Conservation (phyloP, 2,797 vertebrate genomes). For the Pangasius mekongensis region DNA sequence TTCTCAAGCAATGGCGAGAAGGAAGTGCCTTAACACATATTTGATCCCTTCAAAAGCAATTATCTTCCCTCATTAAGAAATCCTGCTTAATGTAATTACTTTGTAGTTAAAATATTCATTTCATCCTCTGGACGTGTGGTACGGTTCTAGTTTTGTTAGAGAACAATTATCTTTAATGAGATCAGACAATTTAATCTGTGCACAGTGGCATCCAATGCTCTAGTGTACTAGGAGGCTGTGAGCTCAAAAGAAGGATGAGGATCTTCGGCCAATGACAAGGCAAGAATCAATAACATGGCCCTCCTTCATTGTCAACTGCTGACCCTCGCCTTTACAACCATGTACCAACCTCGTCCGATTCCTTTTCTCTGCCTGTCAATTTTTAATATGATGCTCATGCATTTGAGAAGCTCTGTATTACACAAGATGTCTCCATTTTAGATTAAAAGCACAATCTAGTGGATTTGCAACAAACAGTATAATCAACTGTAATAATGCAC, state of each 20-base stretch:
- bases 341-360: slow-evolving; percentile 8
- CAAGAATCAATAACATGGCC: neutral
- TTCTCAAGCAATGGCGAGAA: neutral
- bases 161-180: slow-evolving; percentile 74
- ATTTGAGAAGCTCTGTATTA: neutral
- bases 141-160: slow-evolving; percentile 67
- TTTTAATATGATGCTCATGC: neutral
- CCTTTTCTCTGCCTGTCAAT: slow-evolving; percentile 3
- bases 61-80: slow-evolving; percentile 74
- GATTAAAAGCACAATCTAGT: neutral
- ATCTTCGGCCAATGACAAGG: slow-evolving; percentile 24
- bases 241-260: slow-evolving; percentile 13
- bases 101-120: slow-evolving; percentile 75
- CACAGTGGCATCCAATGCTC: slow-evolving; percentile 38
- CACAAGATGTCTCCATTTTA: neutral
- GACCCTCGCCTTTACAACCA: slow-evolving; percentile 23
- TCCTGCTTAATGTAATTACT: slow-evolving; percentile 75
- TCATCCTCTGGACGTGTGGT: slow-evolving; percentile 68
- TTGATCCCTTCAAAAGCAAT: slow-evolving; percentile 74
- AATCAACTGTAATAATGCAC: slow-evolving; percentile 8
- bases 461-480: neutral
- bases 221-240: slow-evolving; percentile 52
- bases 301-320: slow-evolving; percentile 2
- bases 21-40: slow-evolving; percentile 60
- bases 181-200: slow-evolving; percentile 68